These are phyloP conservation scores for Heteropelma amictum DNA, from an alignment of 2,888 invertebrate species.

Conservation along the genomic window DNA sequence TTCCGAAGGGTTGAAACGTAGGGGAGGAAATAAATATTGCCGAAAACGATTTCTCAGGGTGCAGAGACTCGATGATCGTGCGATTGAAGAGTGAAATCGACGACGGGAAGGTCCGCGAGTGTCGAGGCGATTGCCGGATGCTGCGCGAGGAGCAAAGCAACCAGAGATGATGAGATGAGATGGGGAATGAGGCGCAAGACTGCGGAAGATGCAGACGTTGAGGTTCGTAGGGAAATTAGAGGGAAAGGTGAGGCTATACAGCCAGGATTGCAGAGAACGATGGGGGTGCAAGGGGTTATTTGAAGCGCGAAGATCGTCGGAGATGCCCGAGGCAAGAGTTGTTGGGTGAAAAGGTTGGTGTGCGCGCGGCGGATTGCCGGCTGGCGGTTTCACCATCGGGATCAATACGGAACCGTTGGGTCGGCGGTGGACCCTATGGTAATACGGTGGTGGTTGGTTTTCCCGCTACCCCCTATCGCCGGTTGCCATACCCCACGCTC, in stretches of 20 bases:
- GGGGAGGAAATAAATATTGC: too few relatives aligned
- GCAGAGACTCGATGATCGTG: slow-evolving; percentile 16
- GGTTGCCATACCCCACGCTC: slow-evolving; percentile 56
- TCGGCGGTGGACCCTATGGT: slow-evolving; percentile 65
- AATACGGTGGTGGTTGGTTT: slow-evolving; percentile 66
- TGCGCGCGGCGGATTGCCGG: slow-evolving; percentile 66
- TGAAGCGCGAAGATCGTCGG: slow-evolving; percentile 73
- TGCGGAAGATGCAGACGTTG: slow-evolving; percentile 69
- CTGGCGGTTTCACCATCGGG: slow-evolving; percentile 67
- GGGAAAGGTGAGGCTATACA: background rate
- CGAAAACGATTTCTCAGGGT: too few relatives aligned
- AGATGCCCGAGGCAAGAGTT: slow-evolving; percentile 68
- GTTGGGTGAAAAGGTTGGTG: slow-evolving; percentile 12
- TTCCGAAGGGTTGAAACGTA: background rate
- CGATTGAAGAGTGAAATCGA: background rate
- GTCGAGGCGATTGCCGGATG: slow-evolving; percentile 8
- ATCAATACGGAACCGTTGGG: slow-evolving; percentile 71
- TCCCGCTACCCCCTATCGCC: slow-evolving; percentile 44
- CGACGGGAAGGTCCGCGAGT: slow-evolving; percentile 1
- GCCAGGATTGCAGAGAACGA: background rate
- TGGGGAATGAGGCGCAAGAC: slow-evolving; percentile 14
- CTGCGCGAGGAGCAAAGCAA: background rate
- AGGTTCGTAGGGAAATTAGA: slow-evolving; percentile 32
- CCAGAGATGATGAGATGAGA: background rate
- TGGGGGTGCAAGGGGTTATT: slow-evolving; percentile 66